Evolutionary conservation across 2,797 vertebrate species (phyloP).

Genomic region (Gymnocypris eckloni): DNA sequence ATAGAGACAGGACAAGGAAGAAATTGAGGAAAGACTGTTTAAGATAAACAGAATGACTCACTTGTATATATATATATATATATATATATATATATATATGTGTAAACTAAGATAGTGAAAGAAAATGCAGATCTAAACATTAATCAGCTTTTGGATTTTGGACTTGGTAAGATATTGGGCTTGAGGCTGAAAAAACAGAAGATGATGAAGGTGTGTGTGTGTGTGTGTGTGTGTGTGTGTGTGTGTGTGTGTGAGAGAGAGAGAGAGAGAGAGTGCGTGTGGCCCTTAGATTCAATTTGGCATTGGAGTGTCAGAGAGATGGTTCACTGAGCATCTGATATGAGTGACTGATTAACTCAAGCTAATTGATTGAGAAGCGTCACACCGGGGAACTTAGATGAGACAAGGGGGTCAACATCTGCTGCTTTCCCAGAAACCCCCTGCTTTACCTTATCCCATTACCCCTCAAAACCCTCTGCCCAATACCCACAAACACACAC

Average conservation of each 20-base stretch:
- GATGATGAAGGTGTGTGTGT: conserved; percentile 65
- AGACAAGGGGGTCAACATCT: conserved; percentile 72
- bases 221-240: conserved; percentile 59
- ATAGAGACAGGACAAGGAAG: conserved; percentile 25
- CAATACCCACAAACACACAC: conserved; percentile 39
- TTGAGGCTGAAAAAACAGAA: conserved; percentile 53
- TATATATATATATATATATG: no score
- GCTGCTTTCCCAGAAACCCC: conserved; percentile 73
- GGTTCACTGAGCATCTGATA: conserved; percentile 70
- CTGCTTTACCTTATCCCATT: conserved; percentile 45
- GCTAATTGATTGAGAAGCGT: conserved; percentile 80
- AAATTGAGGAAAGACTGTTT: not conserved
- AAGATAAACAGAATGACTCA: conserved; percentile 34
- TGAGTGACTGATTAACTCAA: conserved; percentile 68
- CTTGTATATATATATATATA: not conserved
- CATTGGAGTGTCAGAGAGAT: conserved; percentile 66
- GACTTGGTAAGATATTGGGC: conserved; percentile 22
- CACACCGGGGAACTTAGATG: conserved; percentile 69
- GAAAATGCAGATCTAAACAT: not conserved
- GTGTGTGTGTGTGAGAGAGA: no score
- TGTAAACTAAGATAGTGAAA: not conserved
- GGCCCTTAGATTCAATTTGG: conserved; percentile 75
- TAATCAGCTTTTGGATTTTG: not conserved
- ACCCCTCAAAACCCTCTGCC: conserved; percentile 45
- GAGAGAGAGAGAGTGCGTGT: conserved; percentile 43